phyloP scores from a whole-genome alignment of 2,797 vertebrate species.

The Pangasius sanitwongsei region DNA sequence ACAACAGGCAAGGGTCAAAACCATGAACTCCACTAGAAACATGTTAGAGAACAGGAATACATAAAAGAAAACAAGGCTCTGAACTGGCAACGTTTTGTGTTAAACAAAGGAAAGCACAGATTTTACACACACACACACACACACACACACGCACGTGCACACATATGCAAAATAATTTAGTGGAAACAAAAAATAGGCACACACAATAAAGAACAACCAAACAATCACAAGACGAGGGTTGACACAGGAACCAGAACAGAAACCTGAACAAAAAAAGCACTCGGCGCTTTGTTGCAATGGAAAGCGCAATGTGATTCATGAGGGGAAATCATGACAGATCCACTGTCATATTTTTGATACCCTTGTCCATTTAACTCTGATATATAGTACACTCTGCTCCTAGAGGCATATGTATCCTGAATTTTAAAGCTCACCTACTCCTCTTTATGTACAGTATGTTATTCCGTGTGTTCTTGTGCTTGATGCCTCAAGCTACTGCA shows the following conservation, averaged over 20 bases:
- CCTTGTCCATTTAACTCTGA: neutral
- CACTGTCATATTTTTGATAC: neutral
- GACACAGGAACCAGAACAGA: neutral
- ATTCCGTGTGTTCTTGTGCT: constrained; percentile 14
- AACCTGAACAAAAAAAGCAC: neutral
- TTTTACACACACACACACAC: constrained; percentile 18
- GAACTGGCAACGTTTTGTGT: neutral
- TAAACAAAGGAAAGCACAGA: neutral
- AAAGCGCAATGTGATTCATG: neutral
- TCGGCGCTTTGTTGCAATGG: neutral
- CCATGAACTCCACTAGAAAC: neutral
- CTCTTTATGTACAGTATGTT: constrained; percentile 16
- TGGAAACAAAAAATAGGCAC: neutral
- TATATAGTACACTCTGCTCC: neutral
- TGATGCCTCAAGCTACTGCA: constrained; percentile 25
- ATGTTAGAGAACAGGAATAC: neutral
- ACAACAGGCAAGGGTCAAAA: neutral
- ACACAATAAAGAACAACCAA: neutral
- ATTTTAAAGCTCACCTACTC: constrained; percentile 25
- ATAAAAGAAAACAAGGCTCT: neutral
- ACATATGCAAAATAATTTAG: neutral
- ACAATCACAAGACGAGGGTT: neutral
- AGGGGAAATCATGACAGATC: neutral
- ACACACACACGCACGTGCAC: neutral
- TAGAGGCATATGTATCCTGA: neutral